Base-by-base conservation (phyloP, 2,888 invertebrate genomes). In the Rhaphigaster nebulosa region DNA sequence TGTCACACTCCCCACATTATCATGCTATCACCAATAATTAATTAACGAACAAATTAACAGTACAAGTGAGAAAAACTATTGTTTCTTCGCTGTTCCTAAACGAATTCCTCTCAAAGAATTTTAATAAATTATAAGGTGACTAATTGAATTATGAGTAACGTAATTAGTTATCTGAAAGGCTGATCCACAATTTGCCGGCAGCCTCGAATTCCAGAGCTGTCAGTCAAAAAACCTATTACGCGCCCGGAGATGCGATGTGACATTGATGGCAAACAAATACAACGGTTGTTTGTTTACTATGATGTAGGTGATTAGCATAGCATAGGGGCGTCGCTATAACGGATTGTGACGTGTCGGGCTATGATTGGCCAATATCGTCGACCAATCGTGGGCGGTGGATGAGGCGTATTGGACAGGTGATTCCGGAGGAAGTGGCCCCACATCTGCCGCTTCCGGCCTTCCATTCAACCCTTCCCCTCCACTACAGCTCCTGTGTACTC, bases 381-480 rank as follows among this genome's bases (percentile, higher is more conserved):
- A 80, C 38, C 80, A 80, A 80, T 80, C 80, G 80, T 80, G 80
- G 80, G 80, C 41, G 80, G 80, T 80, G 80, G 80, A 80, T 80
- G 38, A 41, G 41, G 80, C 80, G 41, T 3, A 38, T 38, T 38
- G 80, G 80, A 80, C 80, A 80, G 80, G 80, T 80, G 80, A 80
- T 80, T 80, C 80, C 80, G 80, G 80, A 80, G 80, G 80, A 80
- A 80, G 80, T 80, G 80, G 80, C 41, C 80, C 41, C 41, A 65
- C 80, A 80, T 80, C 80, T 80, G 80, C 80, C 41, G 41, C 80
- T 80, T 80, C 80, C 80, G 80, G 41, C 41, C 41, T 41, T 26
- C 80, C 80, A 80, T 80, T 80, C 80, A 80, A 45, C 38, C 80
- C 80, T 41, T 80, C 80, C 41, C 41, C 38, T 45, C 41, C 38